phyloP scores from a whole-genome alignment of 2,888 invertebrate genomes.

The Meta bourneti region DNA sequence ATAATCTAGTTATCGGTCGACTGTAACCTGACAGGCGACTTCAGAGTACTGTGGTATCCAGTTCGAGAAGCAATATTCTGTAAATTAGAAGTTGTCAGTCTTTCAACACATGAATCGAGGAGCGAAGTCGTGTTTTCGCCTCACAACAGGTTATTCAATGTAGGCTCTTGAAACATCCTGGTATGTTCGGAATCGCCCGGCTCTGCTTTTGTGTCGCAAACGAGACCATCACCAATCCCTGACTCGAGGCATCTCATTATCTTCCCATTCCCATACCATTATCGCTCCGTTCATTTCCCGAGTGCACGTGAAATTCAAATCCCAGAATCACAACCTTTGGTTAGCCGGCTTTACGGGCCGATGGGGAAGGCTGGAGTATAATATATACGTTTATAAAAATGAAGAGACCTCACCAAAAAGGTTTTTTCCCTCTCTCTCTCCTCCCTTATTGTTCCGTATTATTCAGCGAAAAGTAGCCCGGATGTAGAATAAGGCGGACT shows the following conservation, averaged over 20 bases:
- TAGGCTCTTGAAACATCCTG: no score
- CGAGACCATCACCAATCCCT: conserved; percentile 9
- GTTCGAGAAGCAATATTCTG: no score
- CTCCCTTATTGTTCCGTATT: conserved; percentile 41
- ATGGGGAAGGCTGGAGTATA: conserved; percentile 1
- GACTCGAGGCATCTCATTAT: conserved; percentile 31
- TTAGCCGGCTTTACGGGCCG: background rate
- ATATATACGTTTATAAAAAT: conserved; percentile 46
- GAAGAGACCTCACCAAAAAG: conserved; percentile 1
- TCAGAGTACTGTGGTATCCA: no score
- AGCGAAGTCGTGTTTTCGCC: no score
- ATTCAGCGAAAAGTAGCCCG: conserved; percentile 51
- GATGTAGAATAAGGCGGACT: conserved; percentile 36
- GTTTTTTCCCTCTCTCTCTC: background rate
- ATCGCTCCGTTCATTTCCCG: conserved; percentile 2
- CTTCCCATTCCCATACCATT: conserved; percentile 26
- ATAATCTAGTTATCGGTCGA: no score
- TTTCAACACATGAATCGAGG: no score
- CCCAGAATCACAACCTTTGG: background rate
- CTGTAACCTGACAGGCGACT: no score
- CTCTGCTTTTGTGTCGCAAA: background rate
- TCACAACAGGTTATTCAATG: no score
- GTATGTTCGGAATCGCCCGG: no score
- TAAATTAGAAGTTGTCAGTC: no score
- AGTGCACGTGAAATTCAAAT: conserved; percentile 30